phyloP scores from a whole-genome alignment of 2,113 vertebrate genomes.

The Zosterops lateralis region DNA sequence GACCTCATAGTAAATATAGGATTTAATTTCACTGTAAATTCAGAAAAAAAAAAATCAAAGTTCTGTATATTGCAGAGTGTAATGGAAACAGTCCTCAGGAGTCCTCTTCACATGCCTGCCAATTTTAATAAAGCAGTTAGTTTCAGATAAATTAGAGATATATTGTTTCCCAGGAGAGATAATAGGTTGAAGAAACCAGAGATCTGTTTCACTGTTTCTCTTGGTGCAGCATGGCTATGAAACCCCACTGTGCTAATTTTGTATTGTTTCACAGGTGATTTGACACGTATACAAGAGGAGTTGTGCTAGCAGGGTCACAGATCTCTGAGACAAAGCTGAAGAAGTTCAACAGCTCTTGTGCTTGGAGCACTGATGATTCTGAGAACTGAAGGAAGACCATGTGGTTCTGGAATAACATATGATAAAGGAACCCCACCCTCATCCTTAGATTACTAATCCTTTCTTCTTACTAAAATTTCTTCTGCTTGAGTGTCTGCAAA shows the following conservation, averaged over 20 bases:
- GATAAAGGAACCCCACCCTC: neutral
- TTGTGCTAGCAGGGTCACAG: neutral
- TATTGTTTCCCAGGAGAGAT: neutral
- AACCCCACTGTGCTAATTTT: neutral
- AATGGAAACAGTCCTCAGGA: neutral
- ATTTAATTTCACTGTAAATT: neutral
- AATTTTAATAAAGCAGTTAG: slow-evolving; percentile 8
- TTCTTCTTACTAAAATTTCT: neutral
- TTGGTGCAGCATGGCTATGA: neutral
- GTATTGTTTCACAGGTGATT: neutral
- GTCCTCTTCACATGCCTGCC: slow-evolving; percentile 2
- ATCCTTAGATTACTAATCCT: neutral
- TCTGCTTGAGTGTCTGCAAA: neutral
- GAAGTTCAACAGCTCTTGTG: neutral
- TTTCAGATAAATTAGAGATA: slow-evolving; percentile 2
- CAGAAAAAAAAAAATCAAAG: neutral
- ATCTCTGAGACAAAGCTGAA: neutral
- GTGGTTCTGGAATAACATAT: neutral
- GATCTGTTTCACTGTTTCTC: neutral
- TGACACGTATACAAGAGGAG: neutral
- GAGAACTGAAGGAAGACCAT: neutral
- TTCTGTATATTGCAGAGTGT: neutral
- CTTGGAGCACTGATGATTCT: neutral
- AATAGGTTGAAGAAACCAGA: neutral
- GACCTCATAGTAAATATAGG: neutral